Base-by-base conservation (phyloP, 2,113 vertebrate species). In the Kryptolebias marmoratus region DNA sequence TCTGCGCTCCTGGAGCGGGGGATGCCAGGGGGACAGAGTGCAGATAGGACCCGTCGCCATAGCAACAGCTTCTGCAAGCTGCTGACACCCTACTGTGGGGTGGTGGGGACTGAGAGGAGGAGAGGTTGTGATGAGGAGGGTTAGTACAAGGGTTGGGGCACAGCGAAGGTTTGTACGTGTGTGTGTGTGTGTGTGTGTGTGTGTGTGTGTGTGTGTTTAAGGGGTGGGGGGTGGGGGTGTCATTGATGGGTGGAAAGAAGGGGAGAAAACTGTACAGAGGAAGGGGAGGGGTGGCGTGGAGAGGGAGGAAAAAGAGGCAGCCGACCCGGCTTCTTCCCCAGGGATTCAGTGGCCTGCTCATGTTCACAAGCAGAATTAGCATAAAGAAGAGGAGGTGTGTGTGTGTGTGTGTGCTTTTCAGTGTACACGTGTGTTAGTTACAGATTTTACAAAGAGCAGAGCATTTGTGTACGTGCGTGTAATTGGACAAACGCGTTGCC, bases 21-120 rank as follows among this genome's bases (percentile, higher is more conserved):
- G 92, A 92, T 93, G 93, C 93, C 93, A 90, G 92, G 89, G 93
- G 93, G 93, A 94, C 91, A 89, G 88, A 92, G 93, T 89, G 91
- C 90, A 93, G 93, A 94, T 92, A 93, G 91, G 93, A 93, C 91
- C 90, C 82, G 86, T 94, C 90, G 92, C 93, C 93, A 94, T 94
- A 87, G 92, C 93, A 94, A 94, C 93, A 93, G 92, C 93, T 93
- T 93, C 88, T 89, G 91, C 90, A 90, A 93, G 92, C 93, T 92
- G 91, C 91, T 92, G 90, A 93, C 92, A 93, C 92, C 92, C 91
- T 91, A 90, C 83, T 91, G 88, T 80, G 78, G 71, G 82, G 75
- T 89, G 88, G 83, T 72, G 66, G 64, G 68, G 80, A 71, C 15
- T 59, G 74, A 68, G 71, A 66, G 65, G 69, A 61, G 74, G 68